These are phyloP conservation scores for Diplazon laetatorius DNA, from an alignment of 2,888 invertebrate genomes.

Conservation along the genomic window DNA sequence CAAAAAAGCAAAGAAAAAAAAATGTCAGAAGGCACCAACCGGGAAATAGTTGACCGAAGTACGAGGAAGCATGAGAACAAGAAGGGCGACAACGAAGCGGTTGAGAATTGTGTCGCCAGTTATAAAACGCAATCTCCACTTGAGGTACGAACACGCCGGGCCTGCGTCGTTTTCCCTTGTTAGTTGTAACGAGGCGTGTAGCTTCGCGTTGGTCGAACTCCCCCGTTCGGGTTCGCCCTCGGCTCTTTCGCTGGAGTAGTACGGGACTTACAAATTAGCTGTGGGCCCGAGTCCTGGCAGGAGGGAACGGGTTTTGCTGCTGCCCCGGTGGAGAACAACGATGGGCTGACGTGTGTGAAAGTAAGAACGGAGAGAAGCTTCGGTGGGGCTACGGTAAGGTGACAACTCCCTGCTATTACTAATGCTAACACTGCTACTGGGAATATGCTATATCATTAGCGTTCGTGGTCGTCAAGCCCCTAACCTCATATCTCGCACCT, in stretches of 20 bases:
- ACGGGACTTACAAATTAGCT: constrained; percentile 62
- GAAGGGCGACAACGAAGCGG: constrained; percentile 35
- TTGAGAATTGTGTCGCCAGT: constrained; percentile 40
- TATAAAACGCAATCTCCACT: constrained; percentile 61
- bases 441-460: background rate
- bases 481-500: background rate
- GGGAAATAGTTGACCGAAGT: constrained; percentile 21
- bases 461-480: too few relatives aligned
- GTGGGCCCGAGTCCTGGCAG: constrained; percentile 21
- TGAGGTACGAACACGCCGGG: constrained; percentile 71
- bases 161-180: constrained; percentile 80
- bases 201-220: constrained; percentile 54
- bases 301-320: constrained; percentile 28
- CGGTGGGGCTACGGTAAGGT: constrained; percentile 22
- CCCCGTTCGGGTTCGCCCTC: constrained; percentile 36
- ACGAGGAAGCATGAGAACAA: background rate
- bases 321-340: constrained; percentile 14
- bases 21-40: constrained; percentile 12
- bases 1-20: too few relatives aligned
- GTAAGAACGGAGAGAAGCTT: constrained; percentile 14
- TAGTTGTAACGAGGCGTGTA: constrained; percentile 78
- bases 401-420: constrained; percentile 16
- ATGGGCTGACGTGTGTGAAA: background rate
- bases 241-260: constrained; percentile 15
- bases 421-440: background rate